Evolutionary conservation across 2,797 vertebrate genomes (phyloP).

Genomic region (Moxostoma hubbsi): DNA sequence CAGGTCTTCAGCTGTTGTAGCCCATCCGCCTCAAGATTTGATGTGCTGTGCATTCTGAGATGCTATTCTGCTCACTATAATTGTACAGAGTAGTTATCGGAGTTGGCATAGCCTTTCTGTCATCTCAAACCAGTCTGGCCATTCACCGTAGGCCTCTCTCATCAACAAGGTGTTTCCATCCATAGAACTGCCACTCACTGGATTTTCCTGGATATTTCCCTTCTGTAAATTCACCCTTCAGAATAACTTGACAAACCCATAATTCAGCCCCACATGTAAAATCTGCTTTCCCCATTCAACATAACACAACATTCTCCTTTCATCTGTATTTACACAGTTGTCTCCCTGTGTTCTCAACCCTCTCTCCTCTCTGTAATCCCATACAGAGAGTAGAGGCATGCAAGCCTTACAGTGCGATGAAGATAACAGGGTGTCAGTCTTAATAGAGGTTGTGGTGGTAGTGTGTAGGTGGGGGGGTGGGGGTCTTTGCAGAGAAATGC

Average conservation of each 20-base stretch:
- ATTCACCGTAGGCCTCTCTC: no score
- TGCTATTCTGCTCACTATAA: no score
- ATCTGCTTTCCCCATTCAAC: not conserved
- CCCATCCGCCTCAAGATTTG: no score
- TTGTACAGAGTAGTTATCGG: no score
- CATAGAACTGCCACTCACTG: no score
- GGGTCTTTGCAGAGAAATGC: constrained; percentile 66
- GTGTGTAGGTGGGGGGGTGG: not conserved
- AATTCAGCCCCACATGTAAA: not conserved
- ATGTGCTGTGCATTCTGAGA: no score
- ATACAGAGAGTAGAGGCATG: constrained; percentile 14
- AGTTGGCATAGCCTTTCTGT: no score
- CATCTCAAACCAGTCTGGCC: no score
- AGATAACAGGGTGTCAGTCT: constrained; percentile 74
- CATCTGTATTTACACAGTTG: not conserved
- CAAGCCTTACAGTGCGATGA: constrained; percentile 52
- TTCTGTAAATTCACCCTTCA: not conserved
- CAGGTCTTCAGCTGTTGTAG: no score
- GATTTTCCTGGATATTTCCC: not conserved
- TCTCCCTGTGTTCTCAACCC: constrained; percentile 8
- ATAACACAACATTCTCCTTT: not conserved
- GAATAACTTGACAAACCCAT: not conserved
- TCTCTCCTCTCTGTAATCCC: constrained; percentile 2
- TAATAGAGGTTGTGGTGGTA: constrained; percentile 71
- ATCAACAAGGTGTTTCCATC: no score